Evolutionary conservation across 2,888 invertebrate species (phyloP).

Genomic region (Chironomus tentans): DNA sequence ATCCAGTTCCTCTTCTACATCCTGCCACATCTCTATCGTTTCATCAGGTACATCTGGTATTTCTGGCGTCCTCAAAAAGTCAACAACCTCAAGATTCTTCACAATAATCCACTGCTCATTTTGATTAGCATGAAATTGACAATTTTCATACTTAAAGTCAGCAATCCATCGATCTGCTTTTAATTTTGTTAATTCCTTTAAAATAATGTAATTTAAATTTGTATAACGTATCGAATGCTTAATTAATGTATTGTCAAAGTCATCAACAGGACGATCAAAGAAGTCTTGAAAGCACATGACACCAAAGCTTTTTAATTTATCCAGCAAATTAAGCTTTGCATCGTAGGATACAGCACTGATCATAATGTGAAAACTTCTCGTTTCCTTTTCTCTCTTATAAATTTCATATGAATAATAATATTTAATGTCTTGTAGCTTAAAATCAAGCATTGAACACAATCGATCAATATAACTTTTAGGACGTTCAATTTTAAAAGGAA

Average conservation of each 20-base stretch:
- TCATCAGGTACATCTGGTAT: slow-evolving; percentile 1
- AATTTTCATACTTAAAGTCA: slow-evolving; percentile 12
- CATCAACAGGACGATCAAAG: slow-evolving; percentile 19
- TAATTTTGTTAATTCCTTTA: not conserved
- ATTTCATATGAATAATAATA: slow-evolving; percentile 21
- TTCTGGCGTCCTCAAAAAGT: not conserved
- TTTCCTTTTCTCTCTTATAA: not conserved
- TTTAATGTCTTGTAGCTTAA: not conserved
- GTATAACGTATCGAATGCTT: slow-evolving; percentile 6
- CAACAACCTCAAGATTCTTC: slow-evolving; percentile 9
- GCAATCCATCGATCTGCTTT: slow-evolving; percentile 1
- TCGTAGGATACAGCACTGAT: not conserved
- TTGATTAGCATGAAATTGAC: slow-evolving; percentile 14
- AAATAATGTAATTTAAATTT: slow-evolving; percentile 12
- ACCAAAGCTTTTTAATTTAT: not conserved
- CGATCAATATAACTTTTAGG: not conserved
- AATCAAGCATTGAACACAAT: slow-evolving; percentile 8
- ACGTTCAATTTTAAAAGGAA: slow-evolving; percentile 20
- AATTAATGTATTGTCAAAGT: slow-evolving; percentile 14
- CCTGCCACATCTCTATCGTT: slow-evolving; percentile 5
- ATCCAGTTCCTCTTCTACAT: slow-evolving; percentile 11
- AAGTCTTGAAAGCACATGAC: slow-evolving; percentile 21
- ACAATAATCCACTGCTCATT: slow-evolving; percentile 16
- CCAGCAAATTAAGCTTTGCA: not conserved
- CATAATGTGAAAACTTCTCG: slow-evolving; percentile 19